Conservation (phyloP, 1,140 invertebrate genomes). For the Bombus turneri region DNA sequence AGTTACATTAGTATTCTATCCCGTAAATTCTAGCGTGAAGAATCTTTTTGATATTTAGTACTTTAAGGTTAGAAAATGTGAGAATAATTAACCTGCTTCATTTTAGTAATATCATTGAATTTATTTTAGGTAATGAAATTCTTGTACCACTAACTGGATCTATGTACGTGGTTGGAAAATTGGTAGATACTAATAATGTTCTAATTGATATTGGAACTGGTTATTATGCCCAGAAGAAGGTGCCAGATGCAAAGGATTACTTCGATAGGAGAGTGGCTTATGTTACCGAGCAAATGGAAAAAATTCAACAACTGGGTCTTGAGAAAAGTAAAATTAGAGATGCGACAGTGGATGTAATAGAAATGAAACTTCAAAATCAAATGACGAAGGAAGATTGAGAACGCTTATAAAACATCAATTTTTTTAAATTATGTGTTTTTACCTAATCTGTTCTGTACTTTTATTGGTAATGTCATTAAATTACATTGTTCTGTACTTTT, state of each 20-base stretch:
- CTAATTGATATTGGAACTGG: conserved; percentile 97
- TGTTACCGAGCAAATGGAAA: conserved; percentile 96
- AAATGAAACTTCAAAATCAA: conserved; percentile 85
- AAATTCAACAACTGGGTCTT: conserved; percentile 91
- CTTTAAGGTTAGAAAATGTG: conserved; percentile 69
- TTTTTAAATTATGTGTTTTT: conserved; percentile 1
- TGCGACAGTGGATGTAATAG: conserved; percentile 88
- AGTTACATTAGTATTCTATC: not conserved
- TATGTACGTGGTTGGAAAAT: conserved; percentile 96
- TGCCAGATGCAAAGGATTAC: conserved; percentile 93
- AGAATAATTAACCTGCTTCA: not conserved
- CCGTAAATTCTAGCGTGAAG: not conserved
- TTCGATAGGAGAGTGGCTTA: conserved; percentile 95
- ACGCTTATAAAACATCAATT: conserved; percentile 52
- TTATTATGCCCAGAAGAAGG: conserved; percentile 95
- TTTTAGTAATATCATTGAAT: not conserved
- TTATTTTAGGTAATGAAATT: conserved; percentile 86
- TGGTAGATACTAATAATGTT: conserved; percentile 91
- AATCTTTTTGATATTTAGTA: not conserved
- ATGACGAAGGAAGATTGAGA: conserved; percentile 67
- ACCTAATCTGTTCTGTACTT: conserved; percentile 15
- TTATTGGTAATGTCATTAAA: conserved; percentile 8
- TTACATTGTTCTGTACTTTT: conserved; percentile 18
- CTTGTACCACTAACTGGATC: conserved; percentile 96
- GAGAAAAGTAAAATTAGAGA: conserved; percentile 94